Evolutionary conservation across 2,888 invertebrate species (phyloP), one percentile per base, ranked within the genome.

Genomic region (Silvanus unidentatus): DNA sequence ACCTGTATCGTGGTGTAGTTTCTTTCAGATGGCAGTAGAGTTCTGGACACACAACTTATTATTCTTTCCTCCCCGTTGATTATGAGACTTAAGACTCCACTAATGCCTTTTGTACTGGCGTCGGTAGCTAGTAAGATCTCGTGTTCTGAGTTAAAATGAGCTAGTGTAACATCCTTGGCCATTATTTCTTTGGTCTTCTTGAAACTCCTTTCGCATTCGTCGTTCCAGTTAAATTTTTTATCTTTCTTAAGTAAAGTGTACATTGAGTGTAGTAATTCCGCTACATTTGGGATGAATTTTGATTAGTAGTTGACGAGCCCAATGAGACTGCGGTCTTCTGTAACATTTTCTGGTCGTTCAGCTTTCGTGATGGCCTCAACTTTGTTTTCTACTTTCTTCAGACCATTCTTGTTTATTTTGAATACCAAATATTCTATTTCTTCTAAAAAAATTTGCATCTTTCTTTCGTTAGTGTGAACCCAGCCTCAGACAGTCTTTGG

Each of bases 371-470:
- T 34, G 4, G 34, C 34, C 13, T 3, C 10, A 6, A 34, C 34
- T 9, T 34, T 34, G 11, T n/a, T 9, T 3, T 34, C 34, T n/a
- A n/a, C 11, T n/a, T 34, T 34, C 10, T 34, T 34, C 4, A 34
- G 4, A 12, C 34, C 34, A 4, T 34, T n/a, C 59, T 59, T 8
- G 68, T 45, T 50, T 63, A 65, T 10, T 49, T 22, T 22, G 8
- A 5, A 22, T 5, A 3, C 22, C 8, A 22, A 22, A 22, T 22
- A 22, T 8, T 3, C 45, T 14, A 62, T 48, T 44, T 61, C 45
- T 1, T 53, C 40, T 44, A 55, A 13, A 57, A 62, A 44, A 68
- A 62, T 12, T 47, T 34, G 48, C 64, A 65, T 42, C 66, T 67
- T 13, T 52, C 42, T 16, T 34, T 32, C n/a, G n/a, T 58, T 9